Evolutionary conservation across 2,113 vertebrate species (phyloP).

Genomic region (Orthonyx spaldingii): DNA sequence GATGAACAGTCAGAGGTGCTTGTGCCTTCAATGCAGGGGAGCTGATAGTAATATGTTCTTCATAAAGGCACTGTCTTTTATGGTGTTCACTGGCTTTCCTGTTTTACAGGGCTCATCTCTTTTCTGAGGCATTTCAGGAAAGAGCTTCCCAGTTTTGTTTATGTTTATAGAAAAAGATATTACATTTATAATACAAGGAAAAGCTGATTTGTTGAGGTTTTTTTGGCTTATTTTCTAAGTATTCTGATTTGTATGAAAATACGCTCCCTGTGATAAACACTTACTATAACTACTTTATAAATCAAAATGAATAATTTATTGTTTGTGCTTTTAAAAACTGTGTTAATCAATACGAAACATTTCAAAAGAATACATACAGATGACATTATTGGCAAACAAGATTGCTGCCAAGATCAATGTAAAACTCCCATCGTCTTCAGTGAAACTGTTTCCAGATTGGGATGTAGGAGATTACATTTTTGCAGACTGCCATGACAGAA

Average conservation of each 20-base stretch:
- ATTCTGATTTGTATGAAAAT: neutral
- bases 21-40: neutral
- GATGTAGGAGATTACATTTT: neutral
- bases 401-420: neutral
- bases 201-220: neutral
- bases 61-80: neutral
- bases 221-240: neutral
- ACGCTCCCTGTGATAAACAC: neutral
- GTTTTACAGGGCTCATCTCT: neutral
- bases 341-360: conserved; percentile 21
- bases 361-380: conserved; percentile 17
- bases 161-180: neutral
- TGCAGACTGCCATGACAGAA: neutral
- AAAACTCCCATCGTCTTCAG: neutral
- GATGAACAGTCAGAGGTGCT: neutral
- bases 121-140: neutral
- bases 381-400: neutral
- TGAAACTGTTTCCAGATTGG: neutral
- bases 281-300: neutral
- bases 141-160: neutral
- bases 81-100: neutral
- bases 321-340: conserved; percentile 10
- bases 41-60: neutral
- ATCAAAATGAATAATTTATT: conserved; percentile 44
- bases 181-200: neutral